These are phyloP conservation scores for Potorous gilbertii DNA, from an alignment of 2,797 vertebrate species.

Conservation along the genomic window DNA sequence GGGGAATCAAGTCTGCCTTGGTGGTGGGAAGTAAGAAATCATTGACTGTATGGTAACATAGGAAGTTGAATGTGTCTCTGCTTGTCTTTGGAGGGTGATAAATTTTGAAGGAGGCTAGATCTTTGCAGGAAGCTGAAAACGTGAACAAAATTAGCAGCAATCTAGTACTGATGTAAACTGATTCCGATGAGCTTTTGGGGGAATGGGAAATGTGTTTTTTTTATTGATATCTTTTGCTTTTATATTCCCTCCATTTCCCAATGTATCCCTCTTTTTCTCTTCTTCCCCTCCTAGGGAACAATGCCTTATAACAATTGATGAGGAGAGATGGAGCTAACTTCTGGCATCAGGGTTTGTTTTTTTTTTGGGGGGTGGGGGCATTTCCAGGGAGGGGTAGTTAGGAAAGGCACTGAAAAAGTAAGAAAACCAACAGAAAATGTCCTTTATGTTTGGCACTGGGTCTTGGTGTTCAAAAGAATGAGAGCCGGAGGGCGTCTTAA, in stretches of 20 bases:
- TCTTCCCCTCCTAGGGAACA: neutral
- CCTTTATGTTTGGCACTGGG: neutral
- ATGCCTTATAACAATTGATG: neutral
- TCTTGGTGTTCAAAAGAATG: neutral
- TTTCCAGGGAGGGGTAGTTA: neutral
- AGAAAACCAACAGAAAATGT: neutral
- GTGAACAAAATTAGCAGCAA: slow-evolving; percentile 22
- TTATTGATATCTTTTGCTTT: neutral
- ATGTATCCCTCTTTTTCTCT: neutral
- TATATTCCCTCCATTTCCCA: neutral
- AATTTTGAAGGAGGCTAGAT: slow-evolving; percentile 26
- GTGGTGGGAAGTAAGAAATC: slow-evolving; percentile 15
- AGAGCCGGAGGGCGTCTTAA: neutral
- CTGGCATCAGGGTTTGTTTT: neutral
- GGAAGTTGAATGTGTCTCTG: slow-evolving; percentile 15
- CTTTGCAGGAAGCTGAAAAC: slow-evolving; percentile 30
- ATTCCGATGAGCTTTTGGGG: neutral
- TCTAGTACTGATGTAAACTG: neutral
- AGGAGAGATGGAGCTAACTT: neutral
- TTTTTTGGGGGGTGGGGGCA: neutral
- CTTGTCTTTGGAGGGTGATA: slow-evolving; percentile 34
- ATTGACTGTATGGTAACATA: slow-evolving; percentile 3
- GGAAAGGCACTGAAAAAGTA: neutral
- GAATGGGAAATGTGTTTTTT: neutral
- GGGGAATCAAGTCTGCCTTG: neutral